Percentiles rank a stretch among this genome's conserved stretches.
These are phyloP conservation scores for Acyrthosiphon pisum DNA, from an alignment of 1,140 invertebrate species.

Conservation along the genomic window DNA sequence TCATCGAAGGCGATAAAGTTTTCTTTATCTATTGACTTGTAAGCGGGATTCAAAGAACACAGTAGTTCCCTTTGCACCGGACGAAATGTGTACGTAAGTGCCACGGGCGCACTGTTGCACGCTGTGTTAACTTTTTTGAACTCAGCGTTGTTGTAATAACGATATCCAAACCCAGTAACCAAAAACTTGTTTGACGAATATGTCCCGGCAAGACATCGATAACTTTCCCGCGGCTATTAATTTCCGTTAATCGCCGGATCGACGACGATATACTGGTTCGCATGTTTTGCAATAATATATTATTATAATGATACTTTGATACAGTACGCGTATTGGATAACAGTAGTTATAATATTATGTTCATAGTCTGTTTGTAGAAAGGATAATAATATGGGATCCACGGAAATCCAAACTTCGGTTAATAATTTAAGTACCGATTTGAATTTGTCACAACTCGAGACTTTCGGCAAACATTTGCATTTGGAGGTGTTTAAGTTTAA, in stretches of 20 bases:
- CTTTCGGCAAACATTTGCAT: slow-evolving; percentile 7
- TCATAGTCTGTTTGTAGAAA: neutral
- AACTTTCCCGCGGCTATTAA: neutral
- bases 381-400: neutral
- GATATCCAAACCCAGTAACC: neutral
- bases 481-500: neutral
- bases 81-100: neutral
- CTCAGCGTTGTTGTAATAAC: neutral
- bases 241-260: neutral
- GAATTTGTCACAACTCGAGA: neutral
- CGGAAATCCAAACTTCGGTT: neutral
- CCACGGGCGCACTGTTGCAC: neutral
- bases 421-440: neutral
- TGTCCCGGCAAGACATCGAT: neutral
- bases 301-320: neutral
- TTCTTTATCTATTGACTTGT: slow-evolving; percentile 39
- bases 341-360: neutral
- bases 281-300: neutral
- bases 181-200: neutral
- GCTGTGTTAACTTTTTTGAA: neutral
- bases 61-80: neutral
- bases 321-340: neutral
- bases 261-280: neutral
- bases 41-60: slow-evolving; percentile 16
- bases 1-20: slow-evolving; percentile 31